Evolutionary conservation across 2,797 vertebrate genomes (phyloP).

Genomic region (Paratrypauchen microcephalus): DNA sequence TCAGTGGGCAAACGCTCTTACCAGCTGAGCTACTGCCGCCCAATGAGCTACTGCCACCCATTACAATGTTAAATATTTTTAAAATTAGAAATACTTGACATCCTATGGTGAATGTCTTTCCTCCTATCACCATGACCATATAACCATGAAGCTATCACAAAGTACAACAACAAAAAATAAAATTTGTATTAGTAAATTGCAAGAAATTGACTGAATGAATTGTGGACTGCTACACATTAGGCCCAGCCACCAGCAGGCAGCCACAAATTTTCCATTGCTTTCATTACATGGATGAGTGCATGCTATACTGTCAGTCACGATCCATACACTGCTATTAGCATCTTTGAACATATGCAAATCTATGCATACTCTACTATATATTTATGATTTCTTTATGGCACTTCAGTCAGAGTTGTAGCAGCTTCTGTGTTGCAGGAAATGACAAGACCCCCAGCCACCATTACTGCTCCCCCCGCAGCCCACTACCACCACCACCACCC

Average conservation of each 20-base stretch:
- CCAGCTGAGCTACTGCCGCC: no score
- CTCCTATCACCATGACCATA: neutral
- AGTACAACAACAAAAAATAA: neutral
- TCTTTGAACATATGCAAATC: slow-evolving; percentile 53
- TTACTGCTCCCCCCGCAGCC: slow-evolving; percentile 44
- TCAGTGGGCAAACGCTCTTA: no score
- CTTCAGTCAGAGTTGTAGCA: slow-evolving; percentile 38
- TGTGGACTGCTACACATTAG: slow-evolving; percentile 3
- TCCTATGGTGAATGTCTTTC: neutral
- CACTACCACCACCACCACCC: slow-evolving; percentile 50
- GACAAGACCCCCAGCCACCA: slow-evolving; percentile 54
- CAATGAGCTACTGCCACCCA: no score
- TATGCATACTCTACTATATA: slow-evolving; percentile 43
- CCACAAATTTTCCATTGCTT: slow-evolving; percentile 52
- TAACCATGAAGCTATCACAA: neutral
- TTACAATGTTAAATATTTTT: neutral
- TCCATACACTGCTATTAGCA: slow-evolving; percentile 29
- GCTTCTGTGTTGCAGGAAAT: slow-evolving; percentile 67
- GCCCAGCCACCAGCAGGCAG: slow-evolving; percentile 33
- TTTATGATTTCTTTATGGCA: slow-evolving; percentile 48
- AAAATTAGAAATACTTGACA: neutral
- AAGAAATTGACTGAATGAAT: slow-evolving; percentile 15
- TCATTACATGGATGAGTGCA: slow-evolving; percentile 63
- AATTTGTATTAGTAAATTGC: slow-evolving; percentile 1
- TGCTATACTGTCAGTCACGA: slow-evolving; percentile 58